phyloP scores from a whole-genome alignment of 2,888 invertebrate species.

The Cephus rjabovi region DNA sequence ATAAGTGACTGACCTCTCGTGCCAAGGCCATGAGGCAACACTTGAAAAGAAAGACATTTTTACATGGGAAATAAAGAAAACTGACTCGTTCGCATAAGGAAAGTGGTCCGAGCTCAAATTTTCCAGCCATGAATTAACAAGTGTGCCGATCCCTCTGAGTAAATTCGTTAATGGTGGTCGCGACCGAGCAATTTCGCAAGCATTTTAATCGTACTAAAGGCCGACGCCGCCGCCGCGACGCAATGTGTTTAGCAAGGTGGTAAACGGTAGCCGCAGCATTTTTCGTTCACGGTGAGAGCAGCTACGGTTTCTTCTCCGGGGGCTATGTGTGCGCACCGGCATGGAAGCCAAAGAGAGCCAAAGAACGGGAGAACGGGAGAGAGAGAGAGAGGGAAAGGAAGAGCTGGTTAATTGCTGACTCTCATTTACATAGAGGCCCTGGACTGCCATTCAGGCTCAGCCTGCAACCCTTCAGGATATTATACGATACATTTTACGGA shows the following conservation, averaged over 20 bases:
- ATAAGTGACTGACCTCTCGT: too few species aligned
- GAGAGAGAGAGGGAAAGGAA: too few species aligned
- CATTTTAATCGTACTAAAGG: conserved; percentile 20
- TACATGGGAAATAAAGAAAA: too few species aligned
- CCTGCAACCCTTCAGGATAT: conserved; percentile 24
- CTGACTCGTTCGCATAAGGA: too few species aligned
- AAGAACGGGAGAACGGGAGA: too few species aligned
- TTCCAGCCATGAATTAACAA: too few species aligned
- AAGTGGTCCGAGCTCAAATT: too few species aligned
- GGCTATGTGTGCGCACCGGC: too few species aligned
- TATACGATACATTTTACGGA: conserved; percentile 31
- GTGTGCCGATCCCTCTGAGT: not conserved
- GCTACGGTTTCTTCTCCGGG: conserved; percentile 1
- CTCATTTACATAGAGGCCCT: conserved; percentile 60
- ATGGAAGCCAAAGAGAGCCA: too few species aligned
- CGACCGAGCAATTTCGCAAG: conserved; percentile 19
- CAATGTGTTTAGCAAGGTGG: conserved; percentile 21
- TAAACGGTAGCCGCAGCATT: conserved; percentile 19
- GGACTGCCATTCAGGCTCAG: conserved; percentile 33
- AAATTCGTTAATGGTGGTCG: conserved; percentile 14
- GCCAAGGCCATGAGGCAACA: too few species aligned
- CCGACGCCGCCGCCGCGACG: conserved; percentile 8
- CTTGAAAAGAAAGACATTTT: too few species aligned
- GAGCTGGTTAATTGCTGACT: conserved; percentile 53
- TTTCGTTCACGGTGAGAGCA: conserved; percentile 14